Evolutionary conservation across 2,888 invertebrate species (phyloP).

Genomic region (Hypolimnas misippus): DNA sequence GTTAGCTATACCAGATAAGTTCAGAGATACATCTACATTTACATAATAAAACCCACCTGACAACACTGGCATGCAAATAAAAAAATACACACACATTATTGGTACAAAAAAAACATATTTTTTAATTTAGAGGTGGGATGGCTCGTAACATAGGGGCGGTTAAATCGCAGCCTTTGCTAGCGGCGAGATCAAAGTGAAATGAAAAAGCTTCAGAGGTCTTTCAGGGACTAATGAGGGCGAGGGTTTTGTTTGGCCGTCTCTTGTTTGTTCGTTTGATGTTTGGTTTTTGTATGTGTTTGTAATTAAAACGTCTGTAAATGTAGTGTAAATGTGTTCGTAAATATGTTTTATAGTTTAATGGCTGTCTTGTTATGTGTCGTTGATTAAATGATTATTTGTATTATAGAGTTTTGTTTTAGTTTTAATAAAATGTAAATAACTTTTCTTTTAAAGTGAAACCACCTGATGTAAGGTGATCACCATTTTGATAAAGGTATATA

Average conservation of each 20-base stretch:
- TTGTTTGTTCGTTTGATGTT: slow-evolving; percentile 46
- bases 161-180: slow-evolving; percentile 25
- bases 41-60: background rate
- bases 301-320: slow-evolving; percentile 23
- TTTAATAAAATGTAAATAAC: too few relatives aligned
- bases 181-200: slow-evolving; percentile 51
- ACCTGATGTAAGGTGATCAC: too few relatives aligned
- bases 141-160: slow-evolving; percentile 17
- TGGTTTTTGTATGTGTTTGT: slow-evolving; percentile 18
- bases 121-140: slow-evolving; percentile 39
- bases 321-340: slow-evolving; percentile 17
- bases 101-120: slow-evolving; percentile 26
- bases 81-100: slow-evolving; percentile 21
- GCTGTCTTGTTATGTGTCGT: background rate
- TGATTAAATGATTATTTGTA: too few relatives aligned
- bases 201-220: slow-evolving; percentile 46
- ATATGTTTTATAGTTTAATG: slow-evolving; percentile 1
- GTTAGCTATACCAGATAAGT: too few relatives aligned
- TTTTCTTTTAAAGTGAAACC: too few relatives aligned
- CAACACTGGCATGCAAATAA: background rate
- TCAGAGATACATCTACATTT: too few relatives aligned
- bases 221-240: slow-evolving; percentile 54
- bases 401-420: too few relatives aligned
- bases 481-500: too few relatives aligned
- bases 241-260: slow-evolving; percentile 42